Evolutionary conservation across 2,888 invertebrate species (phyloP), one percentile per base, ranked within the genome.

Genomic region (Hirtodrosophila trivittata): DNA sequence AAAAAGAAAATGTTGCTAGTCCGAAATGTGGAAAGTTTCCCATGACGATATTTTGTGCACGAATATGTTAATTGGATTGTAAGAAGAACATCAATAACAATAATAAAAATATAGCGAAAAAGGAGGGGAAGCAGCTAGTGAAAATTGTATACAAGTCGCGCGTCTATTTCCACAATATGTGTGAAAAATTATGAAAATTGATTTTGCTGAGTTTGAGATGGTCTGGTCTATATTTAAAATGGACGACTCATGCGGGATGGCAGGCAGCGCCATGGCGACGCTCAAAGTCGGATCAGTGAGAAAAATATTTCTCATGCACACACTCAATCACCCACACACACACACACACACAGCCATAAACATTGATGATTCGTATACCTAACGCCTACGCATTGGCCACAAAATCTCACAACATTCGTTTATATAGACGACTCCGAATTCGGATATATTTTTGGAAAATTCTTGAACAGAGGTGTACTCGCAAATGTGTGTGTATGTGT

Each of bases 361-460:
- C n/a, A 13, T 26, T 43, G n/a, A 18, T 38, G 46, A 57, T 42
- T 28, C 37, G 38, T 32, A 39, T 14, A 52, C 12, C 1, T 45
- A 45, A 87, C 89, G 57, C 87, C 85, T 73, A 87, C 88, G 62
- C 70, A 37, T 13, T 65, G 46, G 35, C 42, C 47, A 35, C 37
- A 43, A 62, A 37, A 66, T 66, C 74, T 65, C 69, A 58, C 65
- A 55, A 54, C 30, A 28, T 13, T 37, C 32, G 18, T 16, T 60
- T 35, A 21, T 39, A 58, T 39, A 74, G 73, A 66, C 66, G 82
- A 88, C 88, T 88, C 82, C 82, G 86, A 84, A 77, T 83, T 84
- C 86, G 85, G 84, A 85, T 82, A 85, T 89, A 88, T 88, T 88
- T 88, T 88, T 88, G 89, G 88, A 89, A 88, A 87, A 80, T 86